A percentile compares a stretch with the other conserved stretches of the same genome.
Evolutionary conservation across 2,888 invertebrate genomes (phyloP).

Genomic region (Drosophila neonasuta): DNA sequence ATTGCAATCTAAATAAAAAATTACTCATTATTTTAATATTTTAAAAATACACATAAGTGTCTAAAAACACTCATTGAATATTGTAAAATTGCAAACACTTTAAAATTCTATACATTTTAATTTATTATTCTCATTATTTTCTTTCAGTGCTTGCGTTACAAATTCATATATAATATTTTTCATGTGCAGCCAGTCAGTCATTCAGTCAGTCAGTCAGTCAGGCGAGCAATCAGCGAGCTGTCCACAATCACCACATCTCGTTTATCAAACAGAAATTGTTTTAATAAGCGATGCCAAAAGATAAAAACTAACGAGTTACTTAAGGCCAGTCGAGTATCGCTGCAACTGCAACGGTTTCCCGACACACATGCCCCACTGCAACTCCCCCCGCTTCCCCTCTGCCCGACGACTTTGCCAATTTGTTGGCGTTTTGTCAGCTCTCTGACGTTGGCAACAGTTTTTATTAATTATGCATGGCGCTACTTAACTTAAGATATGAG

Average conservation of each 20-base stretch:
- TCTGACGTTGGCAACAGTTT: slow-evolving; percentile 33
- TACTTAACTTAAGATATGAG: slow-evolving; percentile 19
- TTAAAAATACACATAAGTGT: no score
- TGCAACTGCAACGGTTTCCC: slow-evolving; percentile 7
- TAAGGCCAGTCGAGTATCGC: slow-evolving; percentile 41
- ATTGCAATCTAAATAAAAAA: no score
- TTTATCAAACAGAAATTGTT: slow-evolving; percentile 68
- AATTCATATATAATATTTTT: slow-evolving; percentile 29
- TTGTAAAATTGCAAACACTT: no score
- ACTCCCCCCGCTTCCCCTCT: background rate
- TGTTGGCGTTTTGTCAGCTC: slow-evolving; percentile 70
- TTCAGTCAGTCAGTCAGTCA: slow-evolving; percentile 34
- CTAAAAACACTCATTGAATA: no score
- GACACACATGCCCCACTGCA: background rate
- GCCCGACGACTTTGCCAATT: slow-evolving; percentile 52
- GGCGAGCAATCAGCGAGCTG: slow-evolving; percentile 39
- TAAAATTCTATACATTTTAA: background rate
- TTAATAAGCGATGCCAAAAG: slow-evolving; percentile 74
- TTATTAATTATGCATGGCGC: slow-evolving; percentile 70
- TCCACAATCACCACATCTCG: slow-evolving; percentile 69
- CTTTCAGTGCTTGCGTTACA: slow-evolving; percentile 39
- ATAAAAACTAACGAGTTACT: slow-evolving; percentile 76
- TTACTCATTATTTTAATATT: no score
- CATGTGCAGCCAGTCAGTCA: slow-evolving; percentile 44
- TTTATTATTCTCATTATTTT: background rate